Evolutionary conservation across 2,113 vertebrate species (phyloP), one percentile per base, ranked within the genome.

Genomic region (Hoplias malabaricus): DNA sequence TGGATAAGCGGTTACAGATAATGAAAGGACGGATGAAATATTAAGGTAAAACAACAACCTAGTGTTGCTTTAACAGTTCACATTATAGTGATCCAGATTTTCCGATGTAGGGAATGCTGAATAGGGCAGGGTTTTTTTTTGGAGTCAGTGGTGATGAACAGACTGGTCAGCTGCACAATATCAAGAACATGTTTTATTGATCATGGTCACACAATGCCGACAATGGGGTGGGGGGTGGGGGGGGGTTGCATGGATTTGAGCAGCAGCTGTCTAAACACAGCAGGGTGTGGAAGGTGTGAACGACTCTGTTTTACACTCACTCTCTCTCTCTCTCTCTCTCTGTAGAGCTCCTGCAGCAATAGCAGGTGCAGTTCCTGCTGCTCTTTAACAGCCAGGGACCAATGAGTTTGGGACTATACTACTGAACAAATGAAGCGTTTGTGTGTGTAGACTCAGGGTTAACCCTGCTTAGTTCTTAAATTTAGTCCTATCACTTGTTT

Each of bases 191-290:
- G 10, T 50, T 43, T 73, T 50, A 63, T 46, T 36, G 31, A 75
- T 65, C 2, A 12, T 1, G 31, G 43, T 75, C 46, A 27, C 61
- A 75, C 43, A n/a, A 13, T 43, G 33, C 34, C 70, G 21, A 73
- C n/a, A n/a, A n/a, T n/a, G n/a, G n/a, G n/a, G 31, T 46, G 63
- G 2, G n/a, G 57, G 46, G 69, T 61, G 23, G 36, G 50, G 46
- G 72, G 68, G 71, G 54, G 62, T 61, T n/a, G n/a, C n/a, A n/a
- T n/a, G n/a, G 75, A 77, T 68, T 80, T 71, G 62, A 82, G 68
- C 21, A 82, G 65, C 83, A 82, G 77, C 80, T 82, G 80, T 82
- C 57, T 53, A 84, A 84, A 84, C 70, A 69, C 57, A 65, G 50
- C 48, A 73, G 73, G 36, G 38, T 27, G 69, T 62, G 46, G 38